Base-by-base conservation (phyloP, 2,888 invertebrate species). In the Drosophila testacea region DNA sequence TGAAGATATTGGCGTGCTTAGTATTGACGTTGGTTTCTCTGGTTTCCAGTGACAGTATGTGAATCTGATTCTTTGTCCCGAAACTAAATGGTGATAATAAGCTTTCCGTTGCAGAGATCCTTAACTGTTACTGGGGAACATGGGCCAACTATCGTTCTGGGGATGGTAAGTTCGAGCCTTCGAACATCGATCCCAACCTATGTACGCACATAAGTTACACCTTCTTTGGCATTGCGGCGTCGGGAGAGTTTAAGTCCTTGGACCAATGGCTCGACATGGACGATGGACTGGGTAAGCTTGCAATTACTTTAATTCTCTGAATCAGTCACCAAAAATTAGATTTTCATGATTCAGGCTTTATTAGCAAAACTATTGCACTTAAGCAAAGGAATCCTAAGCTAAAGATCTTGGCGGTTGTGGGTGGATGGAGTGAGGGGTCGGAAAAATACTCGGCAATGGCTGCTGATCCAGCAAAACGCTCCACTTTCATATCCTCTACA, bases 401-500 rank as follows among this genome's bases (percentile, higher is more conserved):
- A 0, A 97, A 97, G 91, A 96, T 97, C 0, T 92, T 97, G 1
- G 93, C 98, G 4, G 98, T 97, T 1, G 94, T 98, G 59, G 98
- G 98, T 9, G 98, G 98, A 0, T 98, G 98, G 98, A 98, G 97
- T 89, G 97, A 98, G 92, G 98, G 97, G 0, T 96, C 96, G 0
- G 96, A 95, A 1, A 98, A 97, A 90, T 98, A 97, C 92, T 97
- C 97, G 2, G 94, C 95, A 39, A 93, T 98, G 60, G 97, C 96
- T 0, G 96, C 96, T 90, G 95, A 95, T 90, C 94, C 95, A 0
- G 92, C 94, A 0, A 95, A 96, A 1, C 94, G 97, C 56, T 93
- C 94, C 41, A 94, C 94, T 69, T 98, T 98, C 87, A 94, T 97
- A 16, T 93, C 94, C 1, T 95, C 96, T 77, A 95, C 95, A 0